Evolutionary conservation across 2,797 vertebrate genomes (phyloP).

Genomic region (Astyanax mexicanus): DNA sequence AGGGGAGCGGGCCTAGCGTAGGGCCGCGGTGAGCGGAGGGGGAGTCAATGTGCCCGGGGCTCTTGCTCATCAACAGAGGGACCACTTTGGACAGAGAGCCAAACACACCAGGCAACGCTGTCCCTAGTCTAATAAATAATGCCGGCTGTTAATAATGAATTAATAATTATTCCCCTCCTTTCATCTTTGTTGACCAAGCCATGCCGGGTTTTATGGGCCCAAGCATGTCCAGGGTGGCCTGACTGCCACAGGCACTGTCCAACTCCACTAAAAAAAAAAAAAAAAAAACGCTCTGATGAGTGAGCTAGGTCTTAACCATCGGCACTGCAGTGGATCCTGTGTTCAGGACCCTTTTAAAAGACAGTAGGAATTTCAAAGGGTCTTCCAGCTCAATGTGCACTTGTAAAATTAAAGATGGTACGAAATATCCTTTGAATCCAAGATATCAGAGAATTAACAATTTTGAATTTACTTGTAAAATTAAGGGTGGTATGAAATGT

Average conservation of each 20-base stretch:
- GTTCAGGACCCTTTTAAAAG: constrained; percentile 19
- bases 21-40: constrained; percentile 60
- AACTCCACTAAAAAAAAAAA: constrained; percentile 34
- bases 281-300: constrained; percentile 24
- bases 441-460: not conserved
- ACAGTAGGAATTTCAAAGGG: constrained; percentile 28
- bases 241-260: constrained; percentile 54
- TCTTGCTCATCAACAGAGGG: constrained; percentile 74
- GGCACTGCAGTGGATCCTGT: not conserved
- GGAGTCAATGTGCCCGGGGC: constrained; percentile 76
- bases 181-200: constrained; percentile 79
- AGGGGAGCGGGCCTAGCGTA: constrained; percentile 69
- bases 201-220: constrained; percentile 69
- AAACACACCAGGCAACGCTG: constrained; percentile 68
- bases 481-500: too few relatives aligned
- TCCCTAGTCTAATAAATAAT: constrained; percentile 82
- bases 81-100: constrained; percentile 72
- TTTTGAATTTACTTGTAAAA: too few relatives aligned
- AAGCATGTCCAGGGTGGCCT: constrained; percentile 45
- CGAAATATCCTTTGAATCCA: not conserved
- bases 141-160: constrained; percentile 82
- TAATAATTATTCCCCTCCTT: constrained; percentile 78
- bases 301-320: constrained; percentile 17
- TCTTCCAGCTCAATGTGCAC: not conserved
- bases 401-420: not conserved